phyloP scores from a whole-genome alignment of 2,888 invertebrate species.

The Spodoptera littoralis region DNA sequence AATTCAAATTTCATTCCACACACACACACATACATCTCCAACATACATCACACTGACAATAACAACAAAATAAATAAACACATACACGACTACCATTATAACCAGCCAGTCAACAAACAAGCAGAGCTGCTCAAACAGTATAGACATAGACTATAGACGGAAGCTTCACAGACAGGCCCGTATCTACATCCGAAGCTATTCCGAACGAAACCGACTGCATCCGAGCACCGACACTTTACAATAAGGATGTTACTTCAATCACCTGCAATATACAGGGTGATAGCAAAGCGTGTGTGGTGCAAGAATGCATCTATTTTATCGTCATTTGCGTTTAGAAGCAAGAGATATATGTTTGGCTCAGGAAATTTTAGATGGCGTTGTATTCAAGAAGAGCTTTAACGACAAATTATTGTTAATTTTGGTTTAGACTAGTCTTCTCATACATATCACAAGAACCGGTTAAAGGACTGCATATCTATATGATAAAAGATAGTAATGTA shows the following conservation, averaged over 20 bases:
- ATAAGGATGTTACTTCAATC: slow-evolving; percentile 44
- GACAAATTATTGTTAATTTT: too few species aligned
- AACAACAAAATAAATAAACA: slow-evolving; percentile 9
- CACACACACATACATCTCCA: too few species aligned
- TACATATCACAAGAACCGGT: too few species aligned
- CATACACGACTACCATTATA: slow-evolving; percentile 12
- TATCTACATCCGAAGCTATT: slow-evolving; percentile 55
- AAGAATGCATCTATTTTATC: too few species aligned
- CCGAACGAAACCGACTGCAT: slow-evolving; percentile 27
- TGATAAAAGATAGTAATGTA: too few species aligned
- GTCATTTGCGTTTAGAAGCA: too few species aligned
- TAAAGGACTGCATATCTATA: too few species aligned
- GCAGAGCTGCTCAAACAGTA: not conserved
- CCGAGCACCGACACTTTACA: slow-evolving; percentile 26
- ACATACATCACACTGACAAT: not conserved
- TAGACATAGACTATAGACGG: slow-evolving; percentile 22
- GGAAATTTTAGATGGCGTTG: too few species aligned
- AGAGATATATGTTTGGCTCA: too few species aligned
- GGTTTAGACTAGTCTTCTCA: too few species aligned
- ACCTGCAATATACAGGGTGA: slow-evolving; percentile 22
- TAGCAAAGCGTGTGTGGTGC: not conserved
- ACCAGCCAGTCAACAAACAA: slow-evolving; percentile 26
- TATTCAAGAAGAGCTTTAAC: too few species aligned
- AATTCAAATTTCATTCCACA: too few species aligned
- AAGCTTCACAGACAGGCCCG: slow-evolving; percentile 48